phyloP scores from a whole-genome alignment of 2,113 vertebrate genomes.

The Neomonachus schauinslandi region DNA sequence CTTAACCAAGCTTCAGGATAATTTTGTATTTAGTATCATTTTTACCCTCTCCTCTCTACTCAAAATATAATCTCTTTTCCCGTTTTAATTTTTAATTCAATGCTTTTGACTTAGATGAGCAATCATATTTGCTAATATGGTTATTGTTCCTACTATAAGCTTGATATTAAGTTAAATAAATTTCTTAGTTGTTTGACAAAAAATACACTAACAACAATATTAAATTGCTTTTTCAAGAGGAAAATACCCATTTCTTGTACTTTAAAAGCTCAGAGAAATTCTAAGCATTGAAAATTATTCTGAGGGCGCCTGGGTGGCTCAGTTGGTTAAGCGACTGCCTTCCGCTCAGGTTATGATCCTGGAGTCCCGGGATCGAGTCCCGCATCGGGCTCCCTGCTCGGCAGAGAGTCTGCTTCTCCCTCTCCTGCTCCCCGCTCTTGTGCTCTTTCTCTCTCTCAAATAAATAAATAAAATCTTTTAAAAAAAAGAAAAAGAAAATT shows the following conservation, averaged over 20 bases:
- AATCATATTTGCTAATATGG: not conserved
- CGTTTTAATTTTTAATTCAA: slow-evolving; percentile 30
- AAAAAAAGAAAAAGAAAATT: not conserved
- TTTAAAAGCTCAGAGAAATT: slow-evolving; percentile 33
- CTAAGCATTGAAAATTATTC: not conserved
- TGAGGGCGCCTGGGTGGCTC: too few relatives aligned
- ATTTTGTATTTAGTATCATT: not conserved
- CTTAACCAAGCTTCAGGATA: not conserved
- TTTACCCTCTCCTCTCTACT: not conserved
- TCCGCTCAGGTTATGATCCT: too few relatives aligned
- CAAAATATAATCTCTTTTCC: not conserved
- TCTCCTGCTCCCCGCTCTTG: too few relatives aligned
- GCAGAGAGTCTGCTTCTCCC: too few relatives aligned
- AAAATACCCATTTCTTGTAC: not conserved
- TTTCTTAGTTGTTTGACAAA: not conserved
- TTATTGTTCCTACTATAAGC: not conserved
- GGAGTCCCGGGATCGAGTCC: too few relatives aligned
- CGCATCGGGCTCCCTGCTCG: too few relatives aligned
- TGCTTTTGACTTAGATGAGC: not conserved
- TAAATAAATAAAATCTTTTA: too few relatives aligned
- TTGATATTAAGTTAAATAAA: not conserved
- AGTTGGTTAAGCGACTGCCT: too few relatives aligned
- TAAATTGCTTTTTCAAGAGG: not conserved
- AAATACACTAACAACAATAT: not conserved
- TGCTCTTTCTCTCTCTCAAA: too few relatives aligned